Evolutionary conservation across 2,888 invertebrate genomes (phyloP), one percentile per base, ranked within the genome.

Genomic region (Chloroclysta siterata): DNA sequence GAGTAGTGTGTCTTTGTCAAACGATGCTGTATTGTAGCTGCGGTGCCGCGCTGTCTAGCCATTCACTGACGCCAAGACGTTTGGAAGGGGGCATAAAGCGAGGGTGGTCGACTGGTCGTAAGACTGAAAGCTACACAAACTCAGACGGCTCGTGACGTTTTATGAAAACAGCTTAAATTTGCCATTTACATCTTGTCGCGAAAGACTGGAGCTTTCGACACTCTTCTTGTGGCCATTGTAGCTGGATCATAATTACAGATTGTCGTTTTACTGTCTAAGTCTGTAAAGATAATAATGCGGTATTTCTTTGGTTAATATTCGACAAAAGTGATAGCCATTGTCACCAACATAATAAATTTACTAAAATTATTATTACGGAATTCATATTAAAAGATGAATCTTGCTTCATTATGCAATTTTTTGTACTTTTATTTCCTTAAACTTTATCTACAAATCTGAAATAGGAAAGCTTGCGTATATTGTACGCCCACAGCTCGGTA

Each of bases 1-100:
- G 28, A 54, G 57, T 57, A 57, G 50, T 46, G 33, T 58, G 61
- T 54, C 51, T 53, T 56, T 60, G 36, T 59, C 47, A 53, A 82
- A 82, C 81, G 80, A 83, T 81, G 78, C 77, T 76, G 72, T 79
- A 76, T 79, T 75, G 74, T 59, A 63, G 69, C 36, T 79, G 73
- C 67, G 88, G 87, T 81, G 88, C 85, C 89, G 79, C 76, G 81
- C 81, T 78, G 90, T 90, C 90, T 89, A 80, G 87, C 82, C 88
- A 77, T 79, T 80, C 79, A 78, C 71, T 68, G 80, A 73, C 79
- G 80, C 77, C 78, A 76, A 76, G 77, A 79, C 77, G 71, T 65
- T 60, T 68, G 69, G 69, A 61, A 68, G 71, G 70, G 68, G 67
- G 69, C 56, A 67, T 66, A 65, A 64, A 63, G 41, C 54, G 60